Evolutionary conservation across 2,797 vertebrate genomes (phyloP).

Genomic region (Pseudochirops corinnae): DNA sequence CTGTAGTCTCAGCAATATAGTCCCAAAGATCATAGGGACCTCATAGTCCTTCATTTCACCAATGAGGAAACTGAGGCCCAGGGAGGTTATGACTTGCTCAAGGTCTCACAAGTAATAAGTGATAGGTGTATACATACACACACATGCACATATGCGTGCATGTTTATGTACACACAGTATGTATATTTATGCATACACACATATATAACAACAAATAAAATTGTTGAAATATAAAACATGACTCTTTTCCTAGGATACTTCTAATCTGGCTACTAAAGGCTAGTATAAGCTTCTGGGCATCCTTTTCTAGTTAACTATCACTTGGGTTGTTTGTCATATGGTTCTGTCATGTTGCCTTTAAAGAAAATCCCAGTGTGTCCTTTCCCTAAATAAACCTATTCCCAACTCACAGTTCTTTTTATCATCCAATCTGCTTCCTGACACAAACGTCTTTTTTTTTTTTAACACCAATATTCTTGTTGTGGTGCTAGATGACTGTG

Average conservation of each 20-base stretch:
- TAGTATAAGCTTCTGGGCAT: not conserved
- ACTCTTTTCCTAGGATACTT: not conserved
- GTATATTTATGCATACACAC: not conserved
- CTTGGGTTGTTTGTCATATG: not conserved
- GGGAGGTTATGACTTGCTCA: not conserved
- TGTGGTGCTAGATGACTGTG: not conserved
- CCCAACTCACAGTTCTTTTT: not conserved
- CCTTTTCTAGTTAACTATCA: not conserved
- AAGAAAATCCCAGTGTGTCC: not conserved
- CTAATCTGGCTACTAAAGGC: not conserved
- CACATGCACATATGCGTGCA: not conserved
- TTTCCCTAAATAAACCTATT: not conserved
- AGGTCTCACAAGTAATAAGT: not conserved
- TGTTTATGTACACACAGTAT: not conserved
- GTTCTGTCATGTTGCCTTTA: not conserved
- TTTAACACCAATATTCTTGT: not conserved
- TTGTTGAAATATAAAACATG: not conserved
- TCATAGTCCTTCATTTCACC: not conserved
- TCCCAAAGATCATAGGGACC: not conserved
- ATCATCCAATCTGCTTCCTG: not conserved
- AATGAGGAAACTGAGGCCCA: not conserved
- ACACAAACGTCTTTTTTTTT: not conserved
- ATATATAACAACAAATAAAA: not conserved
- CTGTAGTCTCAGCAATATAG: not conserved
- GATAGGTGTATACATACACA: not conserved